Evolutionary conservation across 2,113 vertebrate species (phyloP).

Genomic region (Leptodactylus fuscus): DNA sequence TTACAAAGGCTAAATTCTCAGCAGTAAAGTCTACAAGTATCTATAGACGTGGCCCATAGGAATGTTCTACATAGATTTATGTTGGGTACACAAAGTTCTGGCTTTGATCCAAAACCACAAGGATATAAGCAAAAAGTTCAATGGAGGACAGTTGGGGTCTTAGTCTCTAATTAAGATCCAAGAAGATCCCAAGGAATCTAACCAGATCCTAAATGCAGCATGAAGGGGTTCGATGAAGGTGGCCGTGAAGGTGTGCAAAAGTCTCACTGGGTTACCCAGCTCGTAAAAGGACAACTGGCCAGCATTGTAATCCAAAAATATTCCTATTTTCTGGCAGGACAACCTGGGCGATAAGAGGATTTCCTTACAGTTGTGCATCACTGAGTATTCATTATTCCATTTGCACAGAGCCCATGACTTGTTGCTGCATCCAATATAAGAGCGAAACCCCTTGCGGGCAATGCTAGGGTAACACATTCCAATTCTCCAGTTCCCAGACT

Average conservation of each 20-base stretch:
- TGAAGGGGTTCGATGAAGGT: background rate
- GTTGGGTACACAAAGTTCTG: background rate
- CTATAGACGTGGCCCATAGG: background rate
- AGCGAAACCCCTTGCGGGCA: slow-evolving; percentile 1
- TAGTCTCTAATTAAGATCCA: slow-evolving; percentile 15
- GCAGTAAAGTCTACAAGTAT: background rate
- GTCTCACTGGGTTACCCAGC: background rate
- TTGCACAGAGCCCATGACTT: slow-evolving; percentile 19
- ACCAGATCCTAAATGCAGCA: slow-evolving; percentile 5
- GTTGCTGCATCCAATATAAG: slow-evolving; percentile 2
- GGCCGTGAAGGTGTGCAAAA: background rate
- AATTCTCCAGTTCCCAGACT: slow-evolving; percentile 5
- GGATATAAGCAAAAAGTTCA: background rate
- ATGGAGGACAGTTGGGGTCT: background rate
- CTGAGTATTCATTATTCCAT: slow-evolving; percentile 24
- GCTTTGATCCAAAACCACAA: background rate
- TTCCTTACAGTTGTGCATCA: slow-evolving; percentile 32
- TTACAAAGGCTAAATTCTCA: background rate
- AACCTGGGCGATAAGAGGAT: background rate
- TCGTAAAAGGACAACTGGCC: slow-evolving; percentile 22
- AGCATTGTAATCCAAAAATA: background rate
- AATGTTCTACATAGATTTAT: background rate
- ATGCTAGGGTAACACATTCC: slow-evolving; percentile 10
- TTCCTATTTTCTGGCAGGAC: background rate
- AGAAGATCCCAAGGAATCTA: slow-evolving; percentile 4